Percentiles rank a stretch among this genome's conserved stretches.
Evolutionary conservation across 2,888 invertebrate species (phyloP).

Genomic region (Gnatocerus cornutus): DNA sequence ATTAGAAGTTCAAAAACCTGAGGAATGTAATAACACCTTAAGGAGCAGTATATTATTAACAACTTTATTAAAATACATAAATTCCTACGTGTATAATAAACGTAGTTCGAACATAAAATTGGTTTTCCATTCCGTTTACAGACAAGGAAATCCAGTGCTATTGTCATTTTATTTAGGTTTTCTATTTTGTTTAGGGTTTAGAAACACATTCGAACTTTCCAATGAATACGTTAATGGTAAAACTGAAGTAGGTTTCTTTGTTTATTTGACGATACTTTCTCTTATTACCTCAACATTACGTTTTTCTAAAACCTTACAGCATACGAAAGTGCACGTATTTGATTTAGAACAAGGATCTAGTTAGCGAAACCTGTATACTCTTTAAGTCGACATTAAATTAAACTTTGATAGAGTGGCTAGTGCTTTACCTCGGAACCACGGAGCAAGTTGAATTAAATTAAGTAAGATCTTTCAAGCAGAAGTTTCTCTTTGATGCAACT

Average conservation of each 20-base stretch:
- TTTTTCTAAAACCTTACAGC: background rate
- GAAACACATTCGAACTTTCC: slow-evolving; percentile 21
- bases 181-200: slow-evolving; percentile 13
- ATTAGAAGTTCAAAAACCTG: too few species aligned
- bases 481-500: slow-evolving; percentile 36
- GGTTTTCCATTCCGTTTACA: background rate
- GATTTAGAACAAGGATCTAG: slow-evolving; percentile 7
- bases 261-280: background rate
- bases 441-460: slow-evolving; percentile 35
- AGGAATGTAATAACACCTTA: too few species aligned
- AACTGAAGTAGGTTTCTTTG: slow-evolving; percentile 19
- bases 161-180: slow-evolving; percentile 28
- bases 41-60: too few species aligned
- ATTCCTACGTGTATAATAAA: too few species aligned
- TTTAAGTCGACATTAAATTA: slow-evolving; percentile 29
- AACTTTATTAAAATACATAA: too few species aligned
- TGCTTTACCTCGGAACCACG: slow-evolving; percentile 21
- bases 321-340: background rate
- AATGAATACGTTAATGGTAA: slow-evolving; percentile 27
- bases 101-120: too few species aligned
- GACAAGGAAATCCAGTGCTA: background rate
- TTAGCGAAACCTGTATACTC: slow-evolving; percentile 28
- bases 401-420: slow-evolving; percentile 36
- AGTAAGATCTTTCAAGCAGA: slow-evolving; percentile 18
- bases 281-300: slow-evolving; percentile 3